phyloP scores from a whole-genome alignment of 1,140 invertebrate species.

The Philaenus spumarius region DNA sequence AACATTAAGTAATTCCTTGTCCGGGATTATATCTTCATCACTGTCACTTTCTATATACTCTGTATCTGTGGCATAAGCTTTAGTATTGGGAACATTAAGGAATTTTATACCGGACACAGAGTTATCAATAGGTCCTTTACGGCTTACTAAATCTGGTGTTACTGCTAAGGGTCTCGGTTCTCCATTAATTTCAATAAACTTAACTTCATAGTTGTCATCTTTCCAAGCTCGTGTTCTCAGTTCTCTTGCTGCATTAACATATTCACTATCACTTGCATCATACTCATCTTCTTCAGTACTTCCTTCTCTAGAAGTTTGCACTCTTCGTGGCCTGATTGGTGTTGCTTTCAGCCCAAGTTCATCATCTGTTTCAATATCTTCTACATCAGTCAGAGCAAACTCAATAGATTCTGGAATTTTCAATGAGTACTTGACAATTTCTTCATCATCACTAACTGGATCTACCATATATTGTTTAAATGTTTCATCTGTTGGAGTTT shows the following conservation, averaged over 20 bases:
- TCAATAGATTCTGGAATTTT: no score
- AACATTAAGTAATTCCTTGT: not conserved
- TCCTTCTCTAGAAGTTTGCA: not conserved
- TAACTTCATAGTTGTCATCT: constrained; percentile 17
- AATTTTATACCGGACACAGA: not conserved
- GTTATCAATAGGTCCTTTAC: not conserved
- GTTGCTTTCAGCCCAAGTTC: not conserved
- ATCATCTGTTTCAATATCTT: constrained; percentile 25
- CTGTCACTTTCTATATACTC: constrained; percentile 17
- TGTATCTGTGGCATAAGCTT: constrained; percentile 11
- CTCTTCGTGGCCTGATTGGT: not conserved
- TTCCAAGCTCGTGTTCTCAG: constrained; percentile 23
- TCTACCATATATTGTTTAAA: no score
- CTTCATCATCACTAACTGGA: no score
- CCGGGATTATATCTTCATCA: not conserved
- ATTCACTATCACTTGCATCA: constrained; percentile 20
- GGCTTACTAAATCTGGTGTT: constrained; percentile 9
- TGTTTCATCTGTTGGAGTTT: no score
- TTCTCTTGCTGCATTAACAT: constrained; percentile 20
- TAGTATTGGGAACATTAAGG: not conserved
- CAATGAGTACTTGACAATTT: no score
- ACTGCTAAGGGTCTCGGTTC: constrained; percentile 16
- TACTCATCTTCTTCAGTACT: constrained; percentile 26
- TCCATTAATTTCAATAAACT: constrained; percentile 22
- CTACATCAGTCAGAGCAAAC: constrained; percentile 18